Conservation (phyloP, 2,797 vertebrate species). For the Odontamblyopus rebecca region DNA sequence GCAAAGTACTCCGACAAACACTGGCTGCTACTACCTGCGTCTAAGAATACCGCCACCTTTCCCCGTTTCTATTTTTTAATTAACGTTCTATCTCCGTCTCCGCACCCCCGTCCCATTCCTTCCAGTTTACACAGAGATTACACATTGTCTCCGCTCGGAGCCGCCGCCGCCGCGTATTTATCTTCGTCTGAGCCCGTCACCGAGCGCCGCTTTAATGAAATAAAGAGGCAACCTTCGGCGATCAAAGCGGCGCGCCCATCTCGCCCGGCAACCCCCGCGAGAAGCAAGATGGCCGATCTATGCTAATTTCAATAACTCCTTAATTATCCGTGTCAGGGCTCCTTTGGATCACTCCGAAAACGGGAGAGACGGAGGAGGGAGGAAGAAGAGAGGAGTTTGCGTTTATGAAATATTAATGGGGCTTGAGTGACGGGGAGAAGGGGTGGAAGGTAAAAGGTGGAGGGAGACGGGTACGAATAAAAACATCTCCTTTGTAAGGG, state of each 20-base stretch:
- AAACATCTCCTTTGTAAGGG: constrained; percentile 45
- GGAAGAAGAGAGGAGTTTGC: constrained; percentile 30
- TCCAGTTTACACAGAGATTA: not conserved
- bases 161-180: constrained; percentile 19
- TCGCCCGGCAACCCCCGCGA: constrained; percentile 40
- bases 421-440: constrained; percentile 46
- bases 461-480: constrained; percentile 1
- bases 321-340: constrained; percentile 66
- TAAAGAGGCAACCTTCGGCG: constrained; percentile 40
- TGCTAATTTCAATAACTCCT: constrained; percentile 71
- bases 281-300: constrained; percentile 59
- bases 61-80: no score
- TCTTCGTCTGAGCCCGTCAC: constrained; percentile 30
- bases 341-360: constrained; percentile 54
- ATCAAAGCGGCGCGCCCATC: constrained; percentile 56
- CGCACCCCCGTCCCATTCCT: not conserved
- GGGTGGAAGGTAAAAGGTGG: not conserved
- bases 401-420: constrained; percentile 59
- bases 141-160: not conserved
- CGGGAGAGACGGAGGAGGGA: not conserved
- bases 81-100: not conserved
- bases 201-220: constrained; percentile 43
- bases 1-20: no score
- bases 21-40: no score
- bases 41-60: no score